A percentile compares a stretch with the other conserved stretches of the same genome.
Evolutionary conservation across 2,888 invertebrate species (phyloP).

Genomic region (Resseliella maxima): DNA sequence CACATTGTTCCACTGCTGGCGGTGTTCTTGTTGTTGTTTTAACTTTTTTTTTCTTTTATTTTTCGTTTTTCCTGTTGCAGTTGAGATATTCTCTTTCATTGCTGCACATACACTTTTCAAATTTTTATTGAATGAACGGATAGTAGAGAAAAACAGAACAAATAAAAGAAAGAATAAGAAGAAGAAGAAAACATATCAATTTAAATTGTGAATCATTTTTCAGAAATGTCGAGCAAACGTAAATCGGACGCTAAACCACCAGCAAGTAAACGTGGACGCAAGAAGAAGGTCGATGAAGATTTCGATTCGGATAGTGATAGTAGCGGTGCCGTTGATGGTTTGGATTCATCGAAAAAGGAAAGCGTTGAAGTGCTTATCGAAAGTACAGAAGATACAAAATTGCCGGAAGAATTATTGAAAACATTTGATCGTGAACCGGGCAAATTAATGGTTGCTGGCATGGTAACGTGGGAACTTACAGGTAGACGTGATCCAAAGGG

Average conservation of each 20-base stretch:
- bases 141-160: neutral
- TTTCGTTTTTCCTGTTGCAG: neutral
- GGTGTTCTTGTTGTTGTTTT: no score
- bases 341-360: slow-evolving; percentile 60
- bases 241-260: slow-evolving; percentile 65
- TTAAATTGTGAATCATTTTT: no score
- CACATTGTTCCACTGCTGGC: no score
- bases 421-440: slow-evolving; percentile 78
- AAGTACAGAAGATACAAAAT: slow-evolving; percentile 66
- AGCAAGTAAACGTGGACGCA: slow-evolving; percentile 66
- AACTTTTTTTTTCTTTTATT: neutral
- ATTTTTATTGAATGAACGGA: no score
- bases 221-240: slow-evolving; percentile 68
- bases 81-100: neutral
- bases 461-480: slow-evolving; percentile 90
- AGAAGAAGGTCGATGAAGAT: slow-evolving; percentile 66
- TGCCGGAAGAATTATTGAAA: slow-evolving; percentile 76
- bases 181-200: neutral
- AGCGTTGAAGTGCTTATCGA: slow-evolving; percentile 64
- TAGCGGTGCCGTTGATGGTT: slow-evolving; percentile 64
- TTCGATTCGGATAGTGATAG: slow-evolving; percentile 68
- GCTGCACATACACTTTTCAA: neutral
- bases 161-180: neutral
- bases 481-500: slow-evolving; percentile 82
- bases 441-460: slow-evolving; percentile 82